A percentile compares a stretch with the other conserved stretches of the same genome.
phyloP scores from a whole-genome alignment of 1,140 invertebrate species.

The Lycorma delicatula region DNA sequence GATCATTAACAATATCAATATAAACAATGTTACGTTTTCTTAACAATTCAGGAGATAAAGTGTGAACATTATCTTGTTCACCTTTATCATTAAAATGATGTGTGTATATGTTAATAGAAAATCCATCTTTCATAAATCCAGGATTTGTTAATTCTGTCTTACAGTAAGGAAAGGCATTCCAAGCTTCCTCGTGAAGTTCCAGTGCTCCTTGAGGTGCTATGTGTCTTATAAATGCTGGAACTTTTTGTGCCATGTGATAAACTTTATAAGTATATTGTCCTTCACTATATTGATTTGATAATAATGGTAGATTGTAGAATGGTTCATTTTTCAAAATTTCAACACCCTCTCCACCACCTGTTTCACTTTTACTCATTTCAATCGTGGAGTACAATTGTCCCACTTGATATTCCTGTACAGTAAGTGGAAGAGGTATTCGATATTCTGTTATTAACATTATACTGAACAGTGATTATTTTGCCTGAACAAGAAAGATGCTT shows the following conservation, averaged over 20 bases:
- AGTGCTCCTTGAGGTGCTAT: background rate
- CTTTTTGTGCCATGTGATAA: constrained; percentile 93
- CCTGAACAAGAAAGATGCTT: too few relatives aligned
- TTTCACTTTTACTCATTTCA: constrained; percentile 71
- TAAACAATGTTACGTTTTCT: background rate
- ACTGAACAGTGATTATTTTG: too few relatives aligned
- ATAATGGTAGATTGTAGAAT: constrained; percentile 61
- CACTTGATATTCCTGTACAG: constrained; percentile 95
- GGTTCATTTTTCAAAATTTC: constrained; percentile 97
- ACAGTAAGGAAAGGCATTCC: background rate
- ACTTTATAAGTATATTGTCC: constrained; percentile 98
- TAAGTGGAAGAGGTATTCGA: constrained; percentile 91
- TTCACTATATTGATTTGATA: constrained; percentile 40
- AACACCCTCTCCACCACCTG: constrained; percentile 89
- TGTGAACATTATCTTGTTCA: background rate
- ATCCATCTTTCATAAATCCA: background rate
- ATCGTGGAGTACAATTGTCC: constrained; percentile 99
- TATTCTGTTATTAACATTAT: constrained; percentile 99
- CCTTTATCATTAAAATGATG: background rate
- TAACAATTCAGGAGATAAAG: background rate
- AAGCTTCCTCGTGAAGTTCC: background rate
- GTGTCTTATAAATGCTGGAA: constrained; percentile 50
- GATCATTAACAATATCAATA: background rate
- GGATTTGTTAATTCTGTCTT: background rate
- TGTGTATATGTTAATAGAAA: background rate